phyloP scores from a whole-genome alignment of 2,113 vertebrate species.

The Brachyhypopomus gauderio region DNA sequence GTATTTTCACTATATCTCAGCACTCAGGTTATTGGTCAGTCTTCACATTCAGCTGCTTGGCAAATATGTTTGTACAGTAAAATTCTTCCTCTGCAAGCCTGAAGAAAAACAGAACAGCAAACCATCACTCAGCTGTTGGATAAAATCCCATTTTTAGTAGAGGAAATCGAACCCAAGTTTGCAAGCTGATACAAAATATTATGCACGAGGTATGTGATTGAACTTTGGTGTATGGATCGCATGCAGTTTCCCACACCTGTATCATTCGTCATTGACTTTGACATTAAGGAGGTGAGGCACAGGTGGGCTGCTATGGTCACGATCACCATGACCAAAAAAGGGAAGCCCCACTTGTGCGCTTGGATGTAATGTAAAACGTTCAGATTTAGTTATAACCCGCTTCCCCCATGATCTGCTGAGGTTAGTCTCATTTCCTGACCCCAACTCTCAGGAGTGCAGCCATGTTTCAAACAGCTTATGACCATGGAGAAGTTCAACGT shows the following conservation, averaged over 20 bases:
- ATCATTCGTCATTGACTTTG: conserved; percentile 47
- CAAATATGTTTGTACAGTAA: neutral
- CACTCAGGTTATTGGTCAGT: neutral
- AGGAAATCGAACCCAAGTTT: conserved; percentile 52
- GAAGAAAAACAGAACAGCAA: conserved; percentile 50
- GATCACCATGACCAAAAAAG: conserved; percentile 60
- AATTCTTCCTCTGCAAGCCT: neutral
- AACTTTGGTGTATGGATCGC: conserved; percentile 50
- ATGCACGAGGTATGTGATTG: conserved; percentile 47
- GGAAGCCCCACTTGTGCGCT: conserved; percentile 65
- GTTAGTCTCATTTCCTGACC: conserved; percentile 75
- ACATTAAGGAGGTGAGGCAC: conserved; percentile 68
- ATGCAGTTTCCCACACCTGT: conserved; percentile 48
- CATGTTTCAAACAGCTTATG: conserved; percentile 54
- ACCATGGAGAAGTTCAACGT: conserved; percentile 36
- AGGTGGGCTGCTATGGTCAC: conserved; percentile 63
- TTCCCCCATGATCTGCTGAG: conserved; percentile 64
- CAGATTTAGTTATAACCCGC: conserved; percentile 64
- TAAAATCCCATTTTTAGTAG: conserved; percentile 51
- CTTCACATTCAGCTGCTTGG: neutral
- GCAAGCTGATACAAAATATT: conserved; percentile 60
- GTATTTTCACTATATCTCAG: conserved; percentile 2
- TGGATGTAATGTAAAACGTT: conserved; percentile 68
- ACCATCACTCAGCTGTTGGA: conserved; percentile 42
- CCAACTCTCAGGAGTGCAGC: conserved; percentile 60